phyloP scores from a whole-genome alignment of 2,888 invertebrate species.

The Drosophila dives region DNA sequence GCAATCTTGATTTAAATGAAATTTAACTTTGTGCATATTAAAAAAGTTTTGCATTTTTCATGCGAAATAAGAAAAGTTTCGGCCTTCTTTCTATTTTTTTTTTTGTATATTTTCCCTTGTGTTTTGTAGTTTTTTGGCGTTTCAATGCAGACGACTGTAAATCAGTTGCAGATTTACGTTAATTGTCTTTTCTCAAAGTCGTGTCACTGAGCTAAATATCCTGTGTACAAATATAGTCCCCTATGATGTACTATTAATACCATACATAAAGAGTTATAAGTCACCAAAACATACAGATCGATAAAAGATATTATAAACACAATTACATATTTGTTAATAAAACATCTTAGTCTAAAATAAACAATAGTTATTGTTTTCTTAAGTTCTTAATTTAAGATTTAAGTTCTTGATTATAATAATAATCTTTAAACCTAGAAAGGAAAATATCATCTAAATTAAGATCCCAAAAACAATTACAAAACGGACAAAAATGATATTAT shows the following conservation, averaged over 20 bases:
- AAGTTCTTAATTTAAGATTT: not conserved
- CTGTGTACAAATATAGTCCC: not conserved
- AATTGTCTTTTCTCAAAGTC: slow-evolving; percentile 5
- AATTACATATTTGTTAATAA: not conserved
- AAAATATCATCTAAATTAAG: not conserved
- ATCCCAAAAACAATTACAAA: too few relatives aligned
- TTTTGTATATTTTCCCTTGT: slow-evolving; percentile 1
- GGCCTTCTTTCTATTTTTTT: slow-evolving; percentile 41
- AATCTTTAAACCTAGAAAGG: not conserved
- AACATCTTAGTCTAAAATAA: not conserved
- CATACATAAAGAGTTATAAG: not conserved
- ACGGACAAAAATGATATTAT: too few relatives aligned
- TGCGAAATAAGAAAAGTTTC: slow-evolving; percentile 79
- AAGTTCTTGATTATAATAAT: not conserved
- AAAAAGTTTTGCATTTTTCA: slow-evolving; percentile 77
- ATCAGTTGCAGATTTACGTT: slow-evolving; percentile 28
- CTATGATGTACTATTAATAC: not conserved
- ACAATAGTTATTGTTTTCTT: not conserved
- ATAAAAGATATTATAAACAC: not conserved
- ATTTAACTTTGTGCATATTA: slow-evolving; percentile 78
- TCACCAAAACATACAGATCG: not conserved
- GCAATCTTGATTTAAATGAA: slow-evolving; percentile 78
- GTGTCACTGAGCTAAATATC: not conserved
- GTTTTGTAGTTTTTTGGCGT: slow-evolving; percentile 44
- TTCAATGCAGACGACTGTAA: slow-evolving; percentile 20